These are phyloP conservation scores for Gandaritis pyraliata DNA, from an alignment of 2,888 invertebrate species.

Conservation along the genomic window DNA sequence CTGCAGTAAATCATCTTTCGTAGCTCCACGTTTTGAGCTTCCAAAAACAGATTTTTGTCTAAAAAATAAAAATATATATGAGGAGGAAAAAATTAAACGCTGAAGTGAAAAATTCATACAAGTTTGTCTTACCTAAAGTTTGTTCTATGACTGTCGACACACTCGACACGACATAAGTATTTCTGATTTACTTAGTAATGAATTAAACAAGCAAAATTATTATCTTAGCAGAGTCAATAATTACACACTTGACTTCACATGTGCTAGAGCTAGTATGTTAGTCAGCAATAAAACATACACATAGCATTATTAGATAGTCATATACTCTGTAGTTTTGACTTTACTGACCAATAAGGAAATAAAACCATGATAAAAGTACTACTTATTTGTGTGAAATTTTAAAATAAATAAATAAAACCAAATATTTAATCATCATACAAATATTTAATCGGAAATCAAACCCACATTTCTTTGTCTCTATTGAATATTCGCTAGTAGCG, in stretches of 20 bases:
- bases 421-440: too few relatives aligned
- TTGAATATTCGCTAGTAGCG: too few relatives aligned
- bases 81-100: not conserved
- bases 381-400: too few relatives aligned
- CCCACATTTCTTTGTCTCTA: too few relatives aligned
- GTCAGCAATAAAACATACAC: not conserved
- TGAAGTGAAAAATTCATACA: too few relatives aligned
- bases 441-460: too few relatives aligned
- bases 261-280: not conserved
- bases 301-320: not conserved
- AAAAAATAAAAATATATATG: constrained; percentile 38
- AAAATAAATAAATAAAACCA: too few relatives aligned
- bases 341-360: too few relatives aligned
- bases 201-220: not conserved
- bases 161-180: not conserved
- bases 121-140: not conserved
- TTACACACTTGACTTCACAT: constrained; percentile 10
- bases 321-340: not conserved
- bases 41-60: constrained; percentile 80
- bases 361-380: too few relatives aligned
- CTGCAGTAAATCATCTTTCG: constrained; percentile 76
- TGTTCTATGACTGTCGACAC: constrained; percentile 1
- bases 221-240: constrained; percentile 12
- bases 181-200: constrained; percentile 2
- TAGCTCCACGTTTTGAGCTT: constrained; percentile 65